Evolutionary conservation across 2,113 vertebrate genomes (phyloP).

Genomic region (Malurus melanocephalus): DNA sequence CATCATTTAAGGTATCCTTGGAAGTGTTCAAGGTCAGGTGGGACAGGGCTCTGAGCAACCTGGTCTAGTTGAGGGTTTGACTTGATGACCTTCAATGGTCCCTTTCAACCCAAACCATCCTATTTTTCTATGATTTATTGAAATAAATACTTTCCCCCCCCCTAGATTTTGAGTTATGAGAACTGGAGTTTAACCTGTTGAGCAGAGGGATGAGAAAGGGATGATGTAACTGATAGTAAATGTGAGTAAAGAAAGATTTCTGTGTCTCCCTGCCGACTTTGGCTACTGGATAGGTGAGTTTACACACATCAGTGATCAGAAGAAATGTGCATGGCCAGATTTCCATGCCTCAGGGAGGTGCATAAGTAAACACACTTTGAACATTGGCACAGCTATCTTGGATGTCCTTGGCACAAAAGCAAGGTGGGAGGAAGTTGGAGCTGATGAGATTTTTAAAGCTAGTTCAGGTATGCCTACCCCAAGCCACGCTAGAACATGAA

Average conservation of each 20-base stretch:
- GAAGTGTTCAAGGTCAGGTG: not conserved
- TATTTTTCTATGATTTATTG: not conserved
- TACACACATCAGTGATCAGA: not conserved
- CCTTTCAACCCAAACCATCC: not conserved
- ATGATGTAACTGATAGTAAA: not conserved
- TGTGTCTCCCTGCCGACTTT: not conserved
- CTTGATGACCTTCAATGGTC: not conserved
- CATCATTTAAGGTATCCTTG: not conserved
- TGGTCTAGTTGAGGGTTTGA: not conserved
- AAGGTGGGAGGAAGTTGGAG: not conserved
- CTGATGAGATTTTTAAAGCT: not conserved
- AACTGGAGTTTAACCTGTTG: not conserved
- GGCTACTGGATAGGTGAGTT: not conserved
- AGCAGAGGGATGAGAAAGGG: not conserved
- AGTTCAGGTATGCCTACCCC: not conserved
- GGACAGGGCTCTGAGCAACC: not conserved
- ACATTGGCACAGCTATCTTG: not conserved
- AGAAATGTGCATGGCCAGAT: not conserved
- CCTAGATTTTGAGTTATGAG: not conserved
- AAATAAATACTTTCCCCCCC: too few relatives aligned
- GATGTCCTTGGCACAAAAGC: not conserved
- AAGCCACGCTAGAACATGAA: not conserved
- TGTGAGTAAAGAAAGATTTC: not conserved
- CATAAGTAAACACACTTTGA: not conserved
- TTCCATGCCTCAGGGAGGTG: not conserved